A percentile compares a stretch with the other conserved stretches of the same genome.
Evolutionary conservation across 2,113 vertebrate species (phyloP).

Genomic region (Leucopternis melanops): DNA sequence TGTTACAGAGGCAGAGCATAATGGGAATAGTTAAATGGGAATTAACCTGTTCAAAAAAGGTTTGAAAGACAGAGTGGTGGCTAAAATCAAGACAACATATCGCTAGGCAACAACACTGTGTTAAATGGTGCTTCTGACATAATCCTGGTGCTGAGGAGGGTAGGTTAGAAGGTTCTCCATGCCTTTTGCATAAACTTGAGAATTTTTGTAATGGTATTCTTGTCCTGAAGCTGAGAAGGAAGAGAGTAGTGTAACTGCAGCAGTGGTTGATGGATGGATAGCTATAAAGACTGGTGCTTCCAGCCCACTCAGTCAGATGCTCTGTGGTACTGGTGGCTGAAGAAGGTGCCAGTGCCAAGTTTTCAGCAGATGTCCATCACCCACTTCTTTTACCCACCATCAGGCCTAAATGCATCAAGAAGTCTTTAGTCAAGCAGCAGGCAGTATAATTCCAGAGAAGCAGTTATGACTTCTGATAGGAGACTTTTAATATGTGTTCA

Average conservation of each 20-base stretch:
- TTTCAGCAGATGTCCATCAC: neutral
- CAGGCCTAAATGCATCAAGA: neutral
- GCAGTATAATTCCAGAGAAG: neutral
- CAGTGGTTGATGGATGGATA: neutral
- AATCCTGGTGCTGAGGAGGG: neutral
- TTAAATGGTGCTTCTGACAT: neutral
- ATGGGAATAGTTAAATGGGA: neutral
- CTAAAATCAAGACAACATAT: neutral
- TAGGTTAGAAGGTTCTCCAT: neutral
- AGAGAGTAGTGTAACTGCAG: neutral
- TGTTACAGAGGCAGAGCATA: neutral
- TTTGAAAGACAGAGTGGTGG: neutral
- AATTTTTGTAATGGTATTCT: neutral
- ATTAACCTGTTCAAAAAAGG: neutral
- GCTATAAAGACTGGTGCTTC: neutral
- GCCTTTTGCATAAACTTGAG: neutral
- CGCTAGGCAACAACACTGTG: neutral
- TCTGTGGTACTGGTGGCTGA: neutral
- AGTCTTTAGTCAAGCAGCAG: neutral
- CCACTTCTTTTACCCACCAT: neutral
- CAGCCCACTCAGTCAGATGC: neutral
- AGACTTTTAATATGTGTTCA: neutral
- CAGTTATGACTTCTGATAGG: neutral
- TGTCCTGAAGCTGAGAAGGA: neutral
- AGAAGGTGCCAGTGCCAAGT: neutral